phyloP scores from a whole-genome alignment of 2,113 vertebrate species.

The Microcebus murinus region DNA sequence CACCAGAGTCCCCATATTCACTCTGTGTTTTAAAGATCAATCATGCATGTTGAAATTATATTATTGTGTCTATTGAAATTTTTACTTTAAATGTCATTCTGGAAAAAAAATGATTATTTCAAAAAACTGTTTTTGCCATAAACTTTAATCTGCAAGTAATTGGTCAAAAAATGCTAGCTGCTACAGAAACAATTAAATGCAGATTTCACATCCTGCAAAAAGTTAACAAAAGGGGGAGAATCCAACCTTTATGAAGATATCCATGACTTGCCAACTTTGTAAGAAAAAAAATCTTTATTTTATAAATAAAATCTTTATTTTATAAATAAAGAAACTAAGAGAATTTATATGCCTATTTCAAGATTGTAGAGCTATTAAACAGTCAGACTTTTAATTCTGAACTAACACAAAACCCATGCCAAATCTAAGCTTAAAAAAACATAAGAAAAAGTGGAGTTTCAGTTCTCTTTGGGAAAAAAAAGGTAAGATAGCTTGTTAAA shows the following conservation, averaged over 20 bases:
- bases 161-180: conserved; percentile 27
- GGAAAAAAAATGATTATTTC: conserved; percentile 26
- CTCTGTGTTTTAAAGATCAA: neutral
- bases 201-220: neutral
- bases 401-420: neutral
- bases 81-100: conserved; percentile 49
- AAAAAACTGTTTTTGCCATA: conserved; percentile 7
- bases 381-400: neutral
- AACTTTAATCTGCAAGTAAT: conserved; percentile 38
- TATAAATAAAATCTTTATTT: neutral
- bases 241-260: neutral
- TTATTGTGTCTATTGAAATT: neutral
- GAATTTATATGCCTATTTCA: neutral
- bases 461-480: neutral
- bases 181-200: conserved; percentile 37
- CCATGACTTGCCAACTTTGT: neutral
- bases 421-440: conserved; percentile 6
- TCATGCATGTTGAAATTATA: conserved; percentile 31
- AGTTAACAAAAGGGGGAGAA: neutral
- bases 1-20: neutral
- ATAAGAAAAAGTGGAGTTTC: neutral
- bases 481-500: neutral
- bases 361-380: neutral
- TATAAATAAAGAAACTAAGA: neutral
- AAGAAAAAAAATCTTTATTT: neutral